Evolutionary conservation across 2,888 invertebrate genomes (phyloP).

Genomic region (Gari tellinella): DNA sequence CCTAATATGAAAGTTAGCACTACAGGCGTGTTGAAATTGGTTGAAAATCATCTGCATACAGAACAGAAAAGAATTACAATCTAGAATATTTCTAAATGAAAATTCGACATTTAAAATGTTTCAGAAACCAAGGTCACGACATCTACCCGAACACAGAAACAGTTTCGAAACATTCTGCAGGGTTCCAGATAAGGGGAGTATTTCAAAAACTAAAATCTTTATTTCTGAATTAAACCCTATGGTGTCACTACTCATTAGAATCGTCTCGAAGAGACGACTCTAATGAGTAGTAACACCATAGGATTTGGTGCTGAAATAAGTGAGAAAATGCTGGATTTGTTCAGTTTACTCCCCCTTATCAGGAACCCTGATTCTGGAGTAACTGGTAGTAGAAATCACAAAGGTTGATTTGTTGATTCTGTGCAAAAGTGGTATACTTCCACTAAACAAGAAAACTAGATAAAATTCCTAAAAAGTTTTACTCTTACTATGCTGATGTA

Average conservation of each 20-base stretch:
- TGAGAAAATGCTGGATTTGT: no score
- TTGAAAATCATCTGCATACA: constrained; percentile 35
- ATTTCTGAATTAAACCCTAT: no score
- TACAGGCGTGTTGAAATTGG: constrained; percentile 26
- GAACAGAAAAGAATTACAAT: constrained; percentile 12
- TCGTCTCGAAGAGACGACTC: no score
- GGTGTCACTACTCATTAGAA: no score
- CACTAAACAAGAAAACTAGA: no score
- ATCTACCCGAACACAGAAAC: not conserved
- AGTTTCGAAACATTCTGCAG: no score
- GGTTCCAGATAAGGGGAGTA: no score
- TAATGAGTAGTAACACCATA: no score
- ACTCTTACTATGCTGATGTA: not conserved
- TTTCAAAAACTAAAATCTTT: no score
- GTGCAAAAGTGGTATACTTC: not conserved
- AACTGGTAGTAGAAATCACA: constrained; percentile 1
- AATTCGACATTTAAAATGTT: constrained; percentile 15
- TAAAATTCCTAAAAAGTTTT: constrained; percentile 11
- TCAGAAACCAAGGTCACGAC: constrained; percentile 13
- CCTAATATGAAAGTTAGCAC: constrained; percentile 24
- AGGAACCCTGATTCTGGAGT: not conserved
- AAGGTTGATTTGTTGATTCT: constrained; percentile 24
- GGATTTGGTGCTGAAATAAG: no score
- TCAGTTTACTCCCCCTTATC: no score
- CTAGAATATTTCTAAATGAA: constrained; percentile 25